Evolutionary conservation across 2,888 invertebrate genomes (phyloP).

Genomic region (Phengaris arion): DNA sequence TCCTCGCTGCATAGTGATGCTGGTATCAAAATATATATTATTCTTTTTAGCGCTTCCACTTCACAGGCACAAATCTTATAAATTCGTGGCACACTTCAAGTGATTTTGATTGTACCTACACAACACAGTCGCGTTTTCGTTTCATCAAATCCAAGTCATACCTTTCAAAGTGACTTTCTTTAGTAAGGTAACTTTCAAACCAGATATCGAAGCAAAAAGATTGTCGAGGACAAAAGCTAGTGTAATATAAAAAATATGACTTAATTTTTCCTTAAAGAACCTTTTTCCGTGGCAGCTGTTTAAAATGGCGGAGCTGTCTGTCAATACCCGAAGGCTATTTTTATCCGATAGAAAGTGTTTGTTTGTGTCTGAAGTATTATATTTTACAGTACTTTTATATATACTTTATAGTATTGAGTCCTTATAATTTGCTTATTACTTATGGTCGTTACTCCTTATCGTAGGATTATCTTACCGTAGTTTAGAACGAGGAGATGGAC

Average conservation of each 20-base stretch:
- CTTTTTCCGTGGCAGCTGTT: slow-evolving; percentile 11
- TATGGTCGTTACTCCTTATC: slow-evolving; percentile 32
- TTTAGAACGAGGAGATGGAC: too few relatives aligned
- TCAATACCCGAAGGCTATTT: not conserved
- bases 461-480: slow-evolving; percentile 25
- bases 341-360: not conserved
- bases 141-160: too few relatives aligned
- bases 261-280: not conserved
- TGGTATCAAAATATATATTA: too few relatives aligned
- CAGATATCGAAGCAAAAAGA: too few relatives aligned
- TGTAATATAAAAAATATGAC: not conserved
- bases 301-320: not conserved
- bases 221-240: not conserved
- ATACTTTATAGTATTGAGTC: not conserved
- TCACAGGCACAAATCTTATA: too few relatives aligned
- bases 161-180: too few relatives aligned
- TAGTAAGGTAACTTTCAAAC: too few relatives aligned
- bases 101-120: too few relatives aligned
- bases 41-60: too few relatives aligned
- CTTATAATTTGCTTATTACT: not conserved
- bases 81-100: too few relatives aligned
- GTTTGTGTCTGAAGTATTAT: not conserved
- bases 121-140: too few relatives aligned
- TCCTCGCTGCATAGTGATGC: too few relatives aligned
- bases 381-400: not conserved